These are phyloP conservation scores for Maylandia zebra DNA, from an alignment of 2,113 vertebrate species.

Conservation along the genomic window DNA sequence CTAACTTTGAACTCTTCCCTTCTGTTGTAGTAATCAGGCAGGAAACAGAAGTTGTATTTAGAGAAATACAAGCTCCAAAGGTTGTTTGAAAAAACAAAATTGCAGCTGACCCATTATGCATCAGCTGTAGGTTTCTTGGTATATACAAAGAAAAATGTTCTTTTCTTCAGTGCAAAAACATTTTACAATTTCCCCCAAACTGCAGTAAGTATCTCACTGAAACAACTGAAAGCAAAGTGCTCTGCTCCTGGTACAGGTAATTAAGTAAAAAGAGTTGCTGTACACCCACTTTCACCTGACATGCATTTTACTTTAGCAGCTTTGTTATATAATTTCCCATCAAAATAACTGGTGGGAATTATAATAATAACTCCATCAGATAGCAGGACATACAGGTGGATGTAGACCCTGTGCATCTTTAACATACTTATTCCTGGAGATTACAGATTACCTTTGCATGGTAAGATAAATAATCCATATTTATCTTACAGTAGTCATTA, in stretches of 20 bases:
- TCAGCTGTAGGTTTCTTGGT: neutral
- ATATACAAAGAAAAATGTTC: neutral
- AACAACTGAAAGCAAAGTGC: neutral
- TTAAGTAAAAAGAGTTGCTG: fast-evolving
- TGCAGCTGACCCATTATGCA: fast-evolving
- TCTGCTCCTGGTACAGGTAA: neutral
- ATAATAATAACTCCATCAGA: neutral
- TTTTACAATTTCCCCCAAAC: neutral
- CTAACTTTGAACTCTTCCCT: neutral
- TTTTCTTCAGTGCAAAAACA: neutral
- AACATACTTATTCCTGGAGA: neutral
- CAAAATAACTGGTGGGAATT: neutral
- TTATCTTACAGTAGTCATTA: neutral
- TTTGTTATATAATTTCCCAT: neutral
- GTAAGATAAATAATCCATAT: neutral
- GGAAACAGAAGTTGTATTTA: neutral
- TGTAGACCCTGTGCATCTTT: neutral
- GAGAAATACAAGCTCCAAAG: neutral
- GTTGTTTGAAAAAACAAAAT: neutral
- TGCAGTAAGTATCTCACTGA: fast-evolving
- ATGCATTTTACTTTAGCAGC: neutral
- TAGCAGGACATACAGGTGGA: fast-evolving
- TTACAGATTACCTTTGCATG: fast-evolving
- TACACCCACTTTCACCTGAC: neutral
- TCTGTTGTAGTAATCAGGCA: fast-evolving